phyloP scores from a whole-genome alignment of 2,113 vertebrate genomes.

The Jacana jacana region DNA sequence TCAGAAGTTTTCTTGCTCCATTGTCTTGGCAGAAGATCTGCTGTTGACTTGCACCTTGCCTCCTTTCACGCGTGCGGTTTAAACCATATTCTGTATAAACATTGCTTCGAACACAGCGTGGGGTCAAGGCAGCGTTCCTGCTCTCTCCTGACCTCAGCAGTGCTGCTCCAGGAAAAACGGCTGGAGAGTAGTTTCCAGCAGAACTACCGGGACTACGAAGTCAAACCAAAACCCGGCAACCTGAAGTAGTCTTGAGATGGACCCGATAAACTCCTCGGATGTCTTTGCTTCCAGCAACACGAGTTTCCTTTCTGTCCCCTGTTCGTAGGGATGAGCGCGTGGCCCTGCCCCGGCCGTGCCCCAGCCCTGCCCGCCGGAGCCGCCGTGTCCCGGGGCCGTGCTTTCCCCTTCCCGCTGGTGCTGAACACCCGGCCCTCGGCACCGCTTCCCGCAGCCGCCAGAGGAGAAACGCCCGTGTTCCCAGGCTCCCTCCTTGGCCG shows the following conservation, averaged over 20 bases:
- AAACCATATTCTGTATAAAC: not conserved
- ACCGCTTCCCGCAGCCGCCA: not conserved
- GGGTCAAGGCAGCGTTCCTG: not conserved
- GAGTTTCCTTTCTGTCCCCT: too few species aligned
- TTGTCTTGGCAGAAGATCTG: not conserved
- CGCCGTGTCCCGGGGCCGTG: not conserved
- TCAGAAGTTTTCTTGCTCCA: not conserved
- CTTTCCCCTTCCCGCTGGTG: conserved; percentile 2
- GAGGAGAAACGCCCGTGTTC: not conserved
- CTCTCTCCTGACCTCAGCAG: not conserved
- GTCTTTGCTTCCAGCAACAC: not conserved
- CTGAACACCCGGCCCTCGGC: not conserved
- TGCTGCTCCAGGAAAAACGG: not conserved
- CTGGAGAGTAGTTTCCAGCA: not conserved
- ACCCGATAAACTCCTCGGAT: not conserved
- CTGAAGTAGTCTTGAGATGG: not conserved
- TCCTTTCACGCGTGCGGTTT: not conserved
- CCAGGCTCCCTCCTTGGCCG: not conserved
- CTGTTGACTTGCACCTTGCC: not conserved
- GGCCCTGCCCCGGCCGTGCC: too few species aligned
- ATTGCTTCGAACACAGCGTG: not conserved
- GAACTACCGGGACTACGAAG: not conserved
- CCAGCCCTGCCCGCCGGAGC: accelerated
- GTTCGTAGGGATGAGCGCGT: accelerated
- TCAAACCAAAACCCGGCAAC: not conserved